Conservation (phyloP, 2,797 vertebrate species). For the Galago senegalensis region DNA sequence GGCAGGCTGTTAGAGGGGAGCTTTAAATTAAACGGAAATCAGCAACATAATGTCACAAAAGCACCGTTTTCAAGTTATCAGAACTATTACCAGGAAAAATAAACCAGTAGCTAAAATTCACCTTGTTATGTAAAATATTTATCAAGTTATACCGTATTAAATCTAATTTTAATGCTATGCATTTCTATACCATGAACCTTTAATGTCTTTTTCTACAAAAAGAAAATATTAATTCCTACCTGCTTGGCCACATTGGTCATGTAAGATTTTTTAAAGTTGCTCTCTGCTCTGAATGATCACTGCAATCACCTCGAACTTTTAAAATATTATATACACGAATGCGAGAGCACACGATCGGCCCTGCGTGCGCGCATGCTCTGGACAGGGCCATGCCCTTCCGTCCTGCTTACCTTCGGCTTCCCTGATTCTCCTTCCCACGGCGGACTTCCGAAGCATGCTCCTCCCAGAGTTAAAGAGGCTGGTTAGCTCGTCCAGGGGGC, state of each 20-base stretch:
- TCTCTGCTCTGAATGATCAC: neutral
- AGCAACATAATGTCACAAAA: fast-evolving
- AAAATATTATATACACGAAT: neutral
- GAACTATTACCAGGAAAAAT: neutral
- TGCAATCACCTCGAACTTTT: neutral
- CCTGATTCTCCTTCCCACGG: constrained; percentile 95
- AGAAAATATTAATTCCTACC: neutral
- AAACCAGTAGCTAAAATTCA: neutral
- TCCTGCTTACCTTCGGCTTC: constrained; percentile 91
- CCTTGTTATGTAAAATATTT: neutral
- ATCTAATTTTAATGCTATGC: neutral
- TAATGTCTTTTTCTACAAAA: neutral
- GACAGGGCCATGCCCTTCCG: neutral
- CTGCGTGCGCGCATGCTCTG: too few relatives aligned
- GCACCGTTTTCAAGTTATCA: neutral
- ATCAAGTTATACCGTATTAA: neutral
- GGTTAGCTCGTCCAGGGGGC: constrained; percentile 97
- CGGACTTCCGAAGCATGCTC: constrained; percentile 95
- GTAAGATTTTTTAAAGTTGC: neutral
- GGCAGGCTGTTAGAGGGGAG: fast-evolving
- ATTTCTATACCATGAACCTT: neutral
- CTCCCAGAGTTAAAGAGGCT: constrained; percentile 97
- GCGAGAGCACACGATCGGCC: too few relatives aligned
- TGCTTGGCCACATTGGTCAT: neutral
- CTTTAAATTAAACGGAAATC: neutral